phyloP scores from a whole-genome alignment of 2,113 vertebrate species.

The Nansenia antarctica region DNA sequence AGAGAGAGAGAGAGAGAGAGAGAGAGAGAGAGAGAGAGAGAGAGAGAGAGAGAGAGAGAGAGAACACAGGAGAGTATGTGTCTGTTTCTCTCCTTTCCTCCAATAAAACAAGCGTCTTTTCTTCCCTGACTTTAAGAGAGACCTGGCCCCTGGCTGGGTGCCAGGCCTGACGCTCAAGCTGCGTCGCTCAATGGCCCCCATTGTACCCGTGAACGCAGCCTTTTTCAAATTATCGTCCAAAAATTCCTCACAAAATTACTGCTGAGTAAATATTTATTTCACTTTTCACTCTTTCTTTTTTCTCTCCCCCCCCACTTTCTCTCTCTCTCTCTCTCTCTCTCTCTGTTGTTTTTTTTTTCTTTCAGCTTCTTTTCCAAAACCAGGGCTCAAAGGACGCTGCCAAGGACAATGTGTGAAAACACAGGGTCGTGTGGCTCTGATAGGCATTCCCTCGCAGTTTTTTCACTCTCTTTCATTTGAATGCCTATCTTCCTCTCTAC shows the following conservation, averaged over 20 bases:
- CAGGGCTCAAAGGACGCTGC: conserved; percentile 20
- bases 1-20: conserved; percentile 4
- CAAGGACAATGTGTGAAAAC: conserved; percentile 47
- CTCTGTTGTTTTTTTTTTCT: conserved; percentile 21
- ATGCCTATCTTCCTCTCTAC: not conserved
- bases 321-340: conserved; percentile 50
- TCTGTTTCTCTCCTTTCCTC: conserved; percentile 45
- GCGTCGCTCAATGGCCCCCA: conserved; percentile 75
- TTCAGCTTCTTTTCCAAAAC: conserved; percentile 66
- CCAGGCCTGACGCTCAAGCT: conserved; percentile 56
- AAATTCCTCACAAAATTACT: conserved; percentile 73
- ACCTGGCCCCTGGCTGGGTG: conserved; percentile 56
- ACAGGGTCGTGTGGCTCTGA: conserved; percentile 30
- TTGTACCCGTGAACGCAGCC: conserved; percentile 74
- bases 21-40: not conserved
- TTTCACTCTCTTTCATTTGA: conserved; percentile 19
- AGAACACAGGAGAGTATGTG: conserved; percentile 17
- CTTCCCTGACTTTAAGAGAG: conserved; percentile 61
- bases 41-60: not conserved
- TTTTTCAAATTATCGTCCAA: conserved; percentile 72
- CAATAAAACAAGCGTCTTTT: conserved; percentile 63
- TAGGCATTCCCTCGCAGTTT: not conserved
- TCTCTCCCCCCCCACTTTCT: not conserved
- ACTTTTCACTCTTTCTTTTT: conserved; percentile 22
- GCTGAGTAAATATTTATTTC: conserved; percentile 81